Evolutionary conservation across 2,888 invertebrate genomes (phyloP).

Genomic region (Drosophila mettleri): DNA sequence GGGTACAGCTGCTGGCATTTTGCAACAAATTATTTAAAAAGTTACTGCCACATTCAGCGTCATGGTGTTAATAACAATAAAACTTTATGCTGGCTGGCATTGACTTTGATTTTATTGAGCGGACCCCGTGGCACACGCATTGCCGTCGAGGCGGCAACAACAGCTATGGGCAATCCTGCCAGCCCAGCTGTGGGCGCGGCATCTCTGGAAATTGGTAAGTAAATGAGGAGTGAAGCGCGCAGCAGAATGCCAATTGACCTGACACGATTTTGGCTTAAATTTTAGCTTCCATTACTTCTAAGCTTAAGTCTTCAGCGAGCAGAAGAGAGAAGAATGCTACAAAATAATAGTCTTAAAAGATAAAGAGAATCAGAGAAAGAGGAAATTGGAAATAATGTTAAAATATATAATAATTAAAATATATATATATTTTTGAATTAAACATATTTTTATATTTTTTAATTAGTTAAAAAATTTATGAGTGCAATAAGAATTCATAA

Average conservation of each 20-base stretch:
- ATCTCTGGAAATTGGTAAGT: constrained; percentile 81
- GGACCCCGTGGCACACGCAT: constrained; percentile 28
- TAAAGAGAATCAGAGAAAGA: background rate
- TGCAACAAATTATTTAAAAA: constrained; percentile 82
- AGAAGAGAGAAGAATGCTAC: background rate
- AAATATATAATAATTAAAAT: too few species aligned
- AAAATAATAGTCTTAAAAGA: background rate
- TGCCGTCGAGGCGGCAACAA: constrained; percentile 28
- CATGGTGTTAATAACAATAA: constrained; percentile 82
- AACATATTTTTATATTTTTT: too few species aligned
- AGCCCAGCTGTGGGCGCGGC: constrained; percentile 39
- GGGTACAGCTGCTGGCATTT: constrained; percentile 65
- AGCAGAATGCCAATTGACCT: constrained; percentile 19
- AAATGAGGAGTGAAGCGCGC: background rate
- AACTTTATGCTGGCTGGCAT: constrained; percentile 82
- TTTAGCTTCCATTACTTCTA: background rate
- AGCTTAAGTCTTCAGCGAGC: background rate
- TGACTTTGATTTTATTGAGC: constrained; percentile 82
- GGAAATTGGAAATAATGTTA: too few species aligned
- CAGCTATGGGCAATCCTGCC: constrained; percentile 28
- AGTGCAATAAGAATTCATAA: too few species aligned
- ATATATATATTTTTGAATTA: too few species aligned
- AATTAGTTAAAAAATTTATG: too few species aligned
- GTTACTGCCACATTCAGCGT: constrained; percentile 77
- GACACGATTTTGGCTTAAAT: background rate